phyloP scores from a whole-genome alignment of 2,888 invertebrate genomes.

The Andrena chrysosceles region DNA sequence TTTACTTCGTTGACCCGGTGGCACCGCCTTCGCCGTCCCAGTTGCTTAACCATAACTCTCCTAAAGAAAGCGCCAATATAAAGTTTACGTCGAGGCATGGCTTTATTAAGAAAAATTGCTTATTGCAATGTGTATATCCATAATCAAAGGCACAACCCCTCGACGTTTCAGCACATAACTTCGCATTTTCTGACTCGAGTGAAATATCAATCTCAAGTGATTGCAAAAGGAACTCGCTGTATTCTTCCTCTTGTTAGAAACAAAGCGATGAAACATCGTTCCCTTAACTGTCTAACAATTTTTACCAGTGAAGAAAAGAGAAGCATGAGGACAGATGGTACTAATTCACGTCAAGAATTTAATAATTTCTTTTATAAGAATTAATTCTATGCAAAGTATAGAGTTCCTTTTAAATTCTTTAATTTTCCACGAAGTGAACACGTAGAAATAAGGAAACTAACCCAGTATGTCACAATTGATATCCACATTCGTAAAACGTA shows the following conservation, averaged over 20 bases:
- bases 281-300: background rate
- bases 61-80: constrained; percentile 50
- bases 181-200: constrained; percentile 1
- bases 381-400: background rate
- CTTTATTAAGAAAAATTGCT: constrained; percentile 62
- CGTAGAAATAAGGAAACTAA: too few relatives aligned
- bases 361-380: background rate
- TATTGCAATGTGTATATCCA: constrained; percentile 48
- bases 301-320: background rate
- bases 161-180: constrained; percentile 11
- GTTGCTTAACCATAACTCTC: constrained; percentile 63
- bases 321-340: background rate
- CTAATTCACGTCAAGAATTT: background rate
- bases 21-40: constrained; percentile 33
- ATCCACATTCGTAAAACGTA: too few relatives aligned
- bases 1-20: constrained; percentile 66
- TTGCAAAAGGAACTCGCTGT: constrained; percentile 6
- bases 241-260: background rate
- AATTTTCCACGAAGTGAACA: too few relatives aligned
- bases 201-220: constrained; percentile 22
- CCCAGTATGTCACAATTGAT: too few relatives aligned
- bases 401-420: too few relatives aligned
- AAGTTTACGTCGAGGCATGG: constrained; percentile 43
- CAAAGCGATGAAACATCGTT: background rate
- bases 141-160: constrained; percentile 11